Percentiles rank a stretch among this genome's conserved stretches.
These are phyloP conservation scores for Lanius ludovicianus DNA, from an alignment of 2,113 vertebrate genomes.

Conservation along the genomic window DNA sequence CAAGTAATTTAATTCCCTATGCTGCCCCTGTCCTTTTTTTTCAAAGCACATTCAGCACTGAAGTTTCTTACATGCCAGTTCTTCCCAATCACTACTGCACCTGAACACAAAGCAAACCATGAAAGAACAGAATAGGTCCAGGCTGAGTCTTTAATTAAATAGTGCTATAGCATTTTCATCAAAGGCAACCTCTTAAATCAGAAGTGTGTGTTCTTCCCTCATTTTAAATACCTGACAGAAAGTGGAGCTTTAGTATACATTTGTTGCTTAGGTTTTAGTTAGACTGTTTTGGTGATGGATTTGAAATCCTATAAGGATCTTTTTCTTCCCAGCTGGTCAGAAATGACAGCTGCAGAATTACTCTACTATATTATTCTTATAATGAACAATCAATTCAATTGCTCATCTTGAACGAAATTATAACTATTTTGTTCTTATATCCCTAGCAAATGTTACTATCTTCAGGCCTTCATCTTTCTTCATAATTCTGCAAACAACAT, in stretches of 20 bases:
- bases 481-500: conserved; percentile 70
- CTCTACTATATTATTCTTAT: background rate
- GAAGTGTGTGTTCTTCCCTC: background rate
- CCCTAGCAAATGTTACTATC: conserved; percentile 79
- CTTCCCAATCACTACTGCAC: background rate
- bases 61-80: background rate
- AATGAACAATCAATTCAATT: background rate
- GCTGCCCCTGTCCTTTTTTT: background rate
- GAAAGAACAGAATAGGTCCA: background rate
- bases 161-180: background rate
- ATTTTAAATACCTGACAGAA: background rate
- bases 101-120: background rate
- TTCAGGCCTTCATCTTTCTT: conserved; percentile 88
- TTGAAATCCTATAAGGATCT: background rate
- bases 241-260: background rate
- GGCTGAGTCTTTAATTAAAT: background rate
- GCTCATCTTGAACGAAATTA: background rate
- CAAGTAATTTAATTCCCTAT: background rate
- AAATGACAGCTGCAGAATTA: background rate
- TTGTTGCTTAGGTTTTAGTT: background rate
- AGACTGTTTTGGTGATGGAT: background rate
- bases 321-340: background rate
- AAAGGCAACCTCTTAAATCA: background rate
- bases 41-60: background rate
- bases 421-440: background rate